Conservation (phyloP, 2,113 vertebrate species). For the Lycaon pictus region DNA sequence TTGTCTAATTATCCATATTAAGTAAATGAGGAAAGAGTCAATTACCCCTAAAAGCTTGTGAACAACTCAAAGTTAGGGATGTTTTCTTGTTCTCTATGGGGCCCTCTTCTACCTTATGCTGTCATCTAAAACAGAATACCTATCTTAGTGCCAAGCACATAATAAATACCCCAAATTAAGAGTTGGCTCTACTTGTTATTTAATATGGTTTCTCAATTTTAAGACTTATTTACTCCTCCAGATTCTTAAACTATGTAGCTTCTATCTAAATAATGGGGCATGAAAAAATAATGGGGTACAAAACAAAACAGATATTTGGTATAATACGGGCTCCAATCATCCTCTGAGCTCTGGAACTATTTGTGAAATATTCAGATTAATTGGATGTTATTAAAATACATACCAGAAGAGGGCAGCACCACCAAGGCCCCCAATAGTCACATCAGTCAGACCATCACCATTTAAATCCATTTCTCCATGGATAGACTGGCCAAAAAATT, state of each 20-base stretch:
- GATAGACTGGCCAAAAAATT: conserved; percentile 98
- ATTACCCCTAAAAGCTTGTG: background rate
- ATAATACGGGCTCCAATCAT: background rate
- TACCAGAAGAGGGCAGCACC: conserved; percentile 98
- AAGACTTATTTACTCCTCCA: background rate
- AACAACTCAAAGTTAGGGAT: background rate
- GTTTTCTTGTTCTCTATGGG: background rate
- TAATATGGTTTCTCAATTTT: background rate
- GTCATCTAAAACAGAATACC: background rate
- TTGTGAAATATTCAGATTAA: background rate
- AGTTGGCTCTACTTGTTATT: background rate
- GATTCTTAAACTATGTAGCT: background rate
- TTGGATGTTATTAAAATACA: conserved; percentile 72
- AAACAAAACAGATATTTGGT: background rate
- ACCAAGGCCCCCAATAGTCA: conserved; percentile 97
- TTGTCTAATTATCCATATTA: background rate
- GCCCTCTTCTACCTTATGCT: background rate
- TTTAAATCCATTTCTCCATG: conserved; percentile 98
- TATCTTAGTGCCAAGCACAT: background rate
- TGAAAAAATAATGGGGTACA: background rate
- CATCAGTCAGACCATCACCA: conserved; percentile 95
- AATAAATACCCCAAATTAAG: background rate
- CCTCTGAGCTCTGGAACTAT: background rate
- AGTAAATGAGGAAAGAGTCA: background rate
- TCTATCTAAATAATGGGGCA: background rate